These are phyloP conservation scores for Gallinago paraguaiae DNA, from an alignment of 2,113 vertebrate genomes.

Conservation along the genomic window DNA sequence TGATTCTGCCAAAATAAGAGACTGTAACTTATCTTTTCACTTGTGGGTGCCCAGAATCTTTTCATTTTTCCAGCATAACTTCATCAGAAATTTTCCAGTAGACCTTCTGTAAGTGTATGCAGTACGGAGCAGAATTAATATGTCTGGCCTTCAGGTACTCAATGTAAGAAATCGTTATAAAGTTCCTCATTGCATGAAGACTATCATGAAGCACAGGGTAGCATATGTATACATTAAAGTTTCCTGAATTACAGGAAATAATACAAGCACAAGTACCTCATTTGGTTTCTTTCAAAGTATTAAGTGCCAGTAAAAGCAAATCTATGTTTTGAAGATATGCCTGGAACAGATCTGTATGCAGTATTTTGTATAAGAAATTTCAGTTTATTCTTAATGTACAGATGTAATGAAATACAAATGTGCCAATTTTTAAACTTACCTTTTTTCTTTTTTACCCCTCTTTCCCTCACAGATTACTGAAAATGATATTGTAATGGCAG, in stretches of 20 bases:
- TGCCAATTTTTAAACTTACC: background rate
- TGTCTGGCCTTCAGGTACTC: background rate
- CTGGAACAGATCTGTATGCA: background rate
- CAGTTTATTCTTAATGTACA: background rate
- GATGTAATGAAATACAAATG: background rate
- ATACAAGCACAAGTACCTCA: background rate
- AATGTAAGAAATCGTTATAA: background rate
- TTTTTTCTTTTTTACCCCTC: background rate
- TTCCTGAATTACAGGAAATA: background rate
- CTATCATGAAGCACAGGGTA: background rate
- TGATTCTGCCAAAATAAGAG: background rate
- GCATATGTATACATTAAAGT: background rate
- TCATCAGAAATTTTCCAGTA: background rate
- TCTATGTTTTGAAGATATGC: background rate
- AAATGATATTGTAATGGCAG: slow-evolving; percentile 88
- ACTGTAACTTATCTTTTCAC: background rate
- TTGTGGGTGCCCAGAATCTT: background rate
- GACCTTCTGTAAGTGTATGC: background rate
- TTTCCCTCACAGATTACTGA: slow-evolving; percentile 84
- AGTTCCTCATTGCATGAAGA: background rate
- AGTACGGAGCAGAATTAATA: background rate
- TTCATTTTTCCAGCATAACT: background rate
- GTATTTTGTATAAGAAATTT: background rate
- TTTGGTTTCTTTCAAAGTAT: background rate
- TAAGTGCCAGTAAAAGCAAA: slow-evolving; percentile 4